phyloP scores from a whole-genome alignment of 2,797 vertebrate genomes.

The Ceyx erithaca region DNA sequence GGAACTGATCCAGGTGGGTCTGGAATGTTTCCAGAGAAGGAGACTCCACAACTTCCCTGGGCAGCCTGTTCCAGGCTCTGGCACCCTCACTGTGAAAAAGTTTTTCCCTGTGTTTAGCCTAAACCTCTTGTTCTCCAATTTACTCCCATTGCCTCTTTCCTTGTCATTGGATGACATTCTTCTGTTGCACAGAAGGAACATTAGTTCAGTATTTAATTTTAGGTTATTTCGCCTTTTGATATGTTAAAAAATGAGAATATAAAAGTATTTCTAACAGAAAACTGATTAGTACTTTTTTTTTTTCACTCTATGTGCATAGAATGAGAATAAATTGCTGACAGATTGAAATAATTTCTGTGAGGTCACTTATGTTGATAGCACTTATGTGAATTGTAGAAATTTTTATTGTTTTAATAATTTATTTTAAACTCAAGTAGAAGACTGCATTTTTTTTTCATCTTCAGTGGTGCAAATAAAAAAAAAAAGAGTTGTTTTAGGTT shows the following conservation, averaged over 20 bases:
- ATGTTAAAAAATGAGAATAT: constrained; percentile 20
- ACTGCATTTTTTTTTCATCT: background rate
- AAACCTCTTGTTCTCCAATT: too few relatives aligned
- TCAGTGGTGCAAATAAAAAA: background rate
- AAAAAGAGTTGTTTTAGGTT: rapidly evolving
- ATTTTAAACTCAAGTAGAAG: constrained; percentile 42
- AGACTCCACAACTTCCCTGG: too few relatives aligned
- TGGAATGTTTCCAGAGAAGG: too few relatives aligned
- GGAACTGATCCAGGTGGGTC: too few relatives aligned
- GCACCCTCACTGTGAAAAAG: too few relatives aligned
- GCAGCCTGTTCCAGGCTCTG: too few relatives aligned
- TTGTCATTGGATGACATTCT: too few relatives aligned
- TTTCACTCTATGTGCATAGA: constrained; percentile 37
- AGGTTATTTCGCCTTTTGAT: constrained; percentile 48
- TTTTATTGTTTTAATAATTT: constrained; percentile 55
- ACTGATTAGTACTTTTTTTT: background rate
- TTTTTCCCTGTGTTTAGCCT: too few relatives aligned
- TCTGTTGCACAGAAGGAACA: constrained; percentile 10
- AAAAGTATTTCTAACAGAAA: constrained; percentile 14
- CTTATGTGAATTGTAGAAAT: constrained; percentile 14
- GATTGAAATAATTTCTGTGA: constrained; percentile 72
- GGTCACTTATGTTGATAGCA: constrained; percentile 32
- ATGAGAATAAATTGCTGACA: constrained; percentile 63
- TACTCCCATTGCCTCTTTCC: too few relatives aligned
- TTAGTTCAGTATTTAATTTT: constrained; percentile 53